phyloP scores from a whole-genome alignment of 2,797 vertebrate genomes.

The Lagodon rhomboides region DNA sequence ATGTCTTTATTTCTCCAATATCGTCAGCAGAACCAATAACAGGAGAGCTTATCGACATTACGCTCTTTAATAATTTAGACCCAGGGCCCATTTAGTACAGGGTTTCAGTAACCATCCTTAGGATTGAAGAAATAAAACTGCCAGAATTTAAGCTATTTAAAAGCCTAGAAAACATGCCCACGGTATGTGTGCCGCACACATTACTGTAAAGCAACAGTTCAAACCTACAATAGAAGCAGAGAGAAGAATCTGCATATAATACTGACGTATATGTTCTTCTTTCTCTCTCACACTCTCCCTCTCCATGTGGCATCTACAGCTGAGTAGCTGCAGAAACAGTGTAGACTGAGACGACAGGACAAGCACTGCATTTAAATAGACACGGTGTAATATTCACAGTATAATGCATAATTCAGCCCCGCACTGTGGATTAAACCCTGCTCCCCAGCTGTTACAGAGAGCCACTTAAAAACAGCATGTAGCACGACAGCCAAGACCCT shows the following conservation, averaged over 20 bases:
- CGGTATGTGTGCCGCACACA: too few relatives aligned
- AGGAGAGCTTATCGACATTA: too few relatives aligned
- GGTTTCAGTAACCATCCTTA: too few relatives aligned
- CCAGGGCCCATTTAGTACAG: too few relatives aligned
- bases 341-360: conserved; percentile 46
- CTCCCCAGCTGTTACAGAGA: conserved; percentile 79
- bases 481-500: conserved; percentile 72
- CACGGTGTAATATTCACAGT: conserved; percentile 72
- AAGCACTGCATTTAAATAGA: conserved; percentile 70
- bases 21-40: too few relatives aligned
- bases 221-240: neutral
- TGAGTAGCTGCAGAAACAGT: conserved; percentile 49
- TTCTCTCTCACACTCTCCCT: conserved; percentile 13
- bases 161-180: neutral
- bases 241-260: conserved; percentile 15
- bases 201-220: too few relatives aligned
- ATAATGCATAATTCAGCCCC: conserved; percentile 79
- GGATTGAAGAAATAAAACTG: neutral
- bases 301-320: conserved; percentile 50
- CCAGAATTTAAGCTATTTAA: neutral
- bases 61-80: too few relatives aligned
- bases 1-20: too few relatives aligned
- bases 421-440: conserved; percentile 74
- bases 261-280: conserved; percentile 5
- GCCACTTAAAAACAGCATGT: conserved; percentile 78